phyloP scores from a whole-genome alignment of 64 coral and sea anemone species.

The Actinia equina region DNA sequence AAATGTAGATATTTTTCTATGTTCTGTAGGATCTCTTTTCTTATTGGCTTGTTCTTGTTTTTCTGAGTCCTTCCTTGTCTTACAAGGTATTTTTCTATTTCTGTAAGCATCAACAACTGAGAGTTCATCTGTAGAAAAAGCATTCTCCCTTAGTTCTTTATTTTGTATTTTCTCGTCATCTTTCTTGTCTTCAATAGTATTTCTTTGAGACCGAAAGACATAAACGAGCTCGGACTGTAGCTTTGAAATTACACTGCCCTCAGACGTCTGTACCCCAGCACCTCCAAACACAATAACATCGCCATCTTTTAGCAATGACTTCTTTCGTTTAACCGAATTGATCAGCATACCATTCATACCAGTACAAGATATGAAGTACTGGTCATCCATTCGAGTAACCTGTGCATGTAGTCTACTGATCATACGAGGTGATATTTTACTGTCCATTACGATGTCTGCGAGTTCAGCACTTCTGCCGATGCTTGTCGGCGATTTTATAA shows the following conservation, averaged over 20 bases:
- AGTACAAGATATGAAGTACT: constrained; percentile 41
- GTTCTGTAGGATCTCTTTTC: background rate
- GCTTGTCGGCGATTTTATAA: constrained; percentile 17
- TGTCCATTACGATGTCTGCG: constrained; percentile 65
- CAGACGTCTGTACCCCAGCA: constrained; percentile 35
- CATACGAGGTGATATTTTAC: constrained; percentile 52
- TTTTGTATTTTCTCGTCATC: background rate
- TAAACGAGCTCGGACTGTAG: constrained; percentile 57
- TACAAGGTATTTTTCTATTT: background rate
- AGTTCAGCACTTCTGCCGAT: constrained; percentile 45
- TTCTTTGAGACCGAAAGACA: constrained; percentile 29
- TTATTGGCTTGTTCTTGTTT: background rate
- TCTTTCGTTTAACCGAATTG: constrained; percentile 54
- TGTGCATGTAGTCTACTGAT: constrained; percentile 64
- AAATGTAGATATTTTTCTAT: background rate
- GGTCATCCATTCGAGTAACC: constrained; percentile 15
- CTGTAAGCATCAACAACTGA: background rate
- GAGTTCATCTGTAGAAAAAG: background rate
- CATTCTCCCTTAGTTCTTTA: background rate
- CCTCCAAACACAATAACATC: constrained; percentile 73
- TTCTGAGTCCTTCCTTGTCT: background rate
- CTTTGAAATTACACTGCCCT: constrained; percentile 22
- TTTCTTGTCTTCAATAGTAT: background rate
- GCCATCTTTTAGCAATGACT: constrained; percentile 43
- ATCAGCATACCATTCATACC: constrained; percentile 68